A percentile compares a stretch with the other conserved stretches of the same genome.
Conservation (phyloP, 2,113 vertebrate genomes). For the Peromyscus maniculatus region DNA sequence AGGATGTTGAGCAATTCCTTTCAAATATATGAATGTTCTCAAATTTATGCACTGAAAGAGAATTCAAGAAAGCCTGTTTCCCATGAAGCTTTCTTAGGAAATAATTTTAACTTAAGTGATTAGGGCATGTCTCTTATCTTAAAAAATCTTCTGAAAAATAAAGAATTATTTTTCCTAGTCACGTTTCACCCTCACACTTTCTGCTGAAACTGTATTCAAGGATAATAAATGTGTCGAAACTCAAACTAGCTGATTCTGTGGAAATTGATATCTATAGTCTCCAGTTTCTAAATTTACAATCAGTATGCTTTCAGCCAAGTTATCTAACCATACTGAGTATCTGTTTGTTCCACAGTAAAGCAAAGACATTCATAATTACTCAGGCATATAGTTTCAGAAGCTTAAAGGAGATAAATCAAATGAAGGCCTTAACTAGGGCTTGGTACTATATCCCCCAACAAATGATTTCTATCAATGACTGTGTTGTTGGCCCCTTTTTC, state of each 20-base stretch:
- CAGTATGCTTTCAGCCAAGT: background rate
- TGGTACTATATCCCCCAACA: background rate
- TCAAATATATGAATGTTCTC: conserved; percentile 24
- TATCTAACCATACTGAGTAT: background rate
- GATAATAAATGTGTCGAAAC: conserved; percentile 1
- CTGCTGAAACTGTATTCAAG: conserved; percentile 1
- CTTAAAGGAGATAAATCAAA: background rate
- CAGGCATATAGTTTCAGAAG: background rate
- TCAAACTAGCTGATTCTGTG: background rate
- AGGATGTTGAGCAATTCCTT: background rate
- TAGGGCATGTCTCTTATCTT: background rate
- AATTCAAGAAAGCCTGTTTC: conserved; percentile 30
- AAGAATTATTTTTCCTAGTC: conserved; percentile 53
- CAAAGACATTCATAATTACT: background rate
- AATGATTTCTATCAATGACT: background rate
- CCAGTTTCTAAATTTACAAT: background rate
- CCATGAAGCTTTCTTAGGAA: conserved; percentile 3
- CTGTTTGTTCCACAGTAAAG: background rate
- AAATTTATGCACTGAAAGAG: conserved; percentile 15
- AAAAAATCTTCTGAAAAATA: background rate
- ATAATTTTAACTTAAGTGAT: conserved; percentile 25
- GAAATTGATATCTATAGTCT: background rate
- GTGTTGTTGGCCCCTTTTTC: background rate
- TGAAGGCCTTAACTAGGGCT: background rate
- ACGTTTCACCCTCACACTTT: conserved; percentile 27